phyloP scores from a whole-genome alignment of 1,140 invertebrate species.

The Drosophila equinoxialis region DNA sequence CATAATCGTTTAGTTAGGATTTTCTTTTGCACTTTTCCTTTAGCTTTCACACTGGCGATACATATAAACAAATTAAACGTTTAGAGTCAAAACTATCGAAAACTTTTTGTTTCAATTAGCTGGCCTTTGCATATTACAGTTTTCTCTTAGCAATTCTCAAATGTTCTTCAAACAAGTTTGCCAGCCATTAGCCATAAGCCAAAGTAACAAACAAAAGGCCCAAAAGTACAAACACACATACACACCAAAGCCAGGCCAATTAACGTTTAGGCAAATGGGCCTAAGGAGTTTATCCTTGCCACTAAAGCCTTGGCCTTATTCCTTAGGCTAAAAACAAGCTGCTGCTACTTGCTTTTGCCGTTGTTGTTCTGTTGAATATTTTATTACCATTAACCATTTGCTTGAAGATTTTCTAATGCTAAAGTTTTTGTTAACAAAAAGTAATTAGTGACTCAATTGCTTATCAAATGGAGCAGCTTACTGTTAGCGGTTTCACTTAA shows the following conservation, averaged over 20 bases:
- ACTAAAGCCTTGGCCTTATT: slow-evolving; percentile 74
- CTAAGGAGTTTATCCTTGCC: slow-evolving; percentile 36
- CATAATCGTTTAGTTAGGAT: background rate
- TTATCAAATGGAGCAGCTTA: slow-evolving; percentile 63
- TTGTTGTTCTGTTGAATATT: slow-evolving; percentile 64
- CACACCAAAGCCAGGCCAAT: slow-evolving; percentile 52
- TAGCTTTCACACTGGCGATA: background rate
- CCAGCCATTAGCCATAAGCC: slow-evolving; percentile 63
- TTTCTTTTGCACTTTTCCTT: slow-evolving; percentile 1
- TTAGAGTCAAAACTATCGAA: background rate
- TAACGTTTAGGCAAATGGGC: slow-evolving; percentile 66
- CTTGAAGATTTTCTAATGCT: slow-evolving; percentile 63
- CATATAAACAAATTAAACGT: background rate
- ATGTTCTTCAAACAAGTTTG: slow-evolving; percentile 67
- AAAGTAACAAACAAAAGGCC: slow-evolving; percentile 65
- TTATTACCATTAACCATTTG: slow-evolving; percentile 68
- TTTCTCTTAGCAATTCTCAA: slow-evolving; percentile 65
- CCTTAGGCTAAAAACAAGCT: slow-evolving; percentile 45
- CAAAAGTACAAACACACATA: slow-evolving; percentile 3
- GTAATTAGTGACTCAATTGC: slow-evolving; percentile 80
- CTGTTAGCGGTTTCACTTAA: slow-evolving; percentile 46
- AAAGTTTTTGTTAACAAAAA: slow-evolving; percentile 48
- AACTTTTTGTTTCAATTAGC: slow-evolving; percentile 11
- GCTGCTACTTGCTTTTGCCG: slow-evolving; percentile 16
- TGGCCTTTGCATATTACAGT: background rate